phyloP scores from a whole-genome alignment of 2,888 invertebrate species.

The Quadriops clusia region DNA sequence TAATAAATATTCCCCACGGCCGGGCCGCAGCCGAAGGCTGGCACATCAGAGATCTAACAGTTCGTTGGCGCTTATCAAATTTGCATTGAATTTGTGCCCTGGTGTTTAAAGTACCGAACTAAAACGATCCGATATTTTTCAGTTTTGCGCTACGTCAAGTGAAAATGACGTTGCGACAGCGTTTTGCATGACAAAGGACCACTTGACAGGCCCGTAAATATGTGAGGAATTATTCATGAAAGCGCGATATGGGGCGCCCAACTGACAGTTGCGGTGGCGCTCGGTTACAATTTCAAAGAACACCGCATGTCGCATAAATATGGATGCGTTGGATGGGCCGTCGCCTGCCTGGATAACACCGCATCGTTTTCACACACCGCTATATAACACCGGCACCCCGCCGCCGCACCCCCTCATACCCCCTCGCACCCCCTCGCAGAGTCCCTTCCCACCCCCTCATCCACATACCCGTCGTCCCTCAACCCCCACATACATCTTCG shows the following conservation, averaged over 20 bases:
- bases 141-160: conserved; percentile 33
- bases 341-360: no score
- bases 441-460: no score
- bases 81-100: conserved; percentile 20
- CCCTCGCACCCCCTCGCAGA: no score
- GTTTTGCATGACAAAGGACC: conserved; percentile 40
- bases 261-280: conserved; percentile 35
- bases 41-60: no score
- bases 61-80: conserved; percentile 18
- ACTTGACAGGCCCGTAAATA: conserved; percentile 40
- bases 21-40: no score
- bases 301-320: conserved; percentile 32
- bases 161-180: conserved; percentile 39
- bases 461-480: no score
- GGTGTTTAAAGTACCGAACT: conserved; percentile 15
- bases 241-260: conserved; percentile 32
- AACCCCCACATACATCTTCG: no score
- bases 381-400: no score
- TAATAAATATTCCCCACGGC: no score
- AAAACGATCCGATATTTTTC: conserved; percentile 29
- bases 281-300: conserved; percentile 35
- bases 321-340: conserved; percentile 19
- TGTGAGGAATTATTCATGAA: conserved; percentile 41
- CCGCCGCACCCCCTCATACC: no score
- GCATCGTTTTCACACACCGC: no score